Evolutionary conservation across 1,140 invertebrate species (phyloP), one percentile per base, ranked within the genome.

Genomic region (Charaxes varanes): DNA sequence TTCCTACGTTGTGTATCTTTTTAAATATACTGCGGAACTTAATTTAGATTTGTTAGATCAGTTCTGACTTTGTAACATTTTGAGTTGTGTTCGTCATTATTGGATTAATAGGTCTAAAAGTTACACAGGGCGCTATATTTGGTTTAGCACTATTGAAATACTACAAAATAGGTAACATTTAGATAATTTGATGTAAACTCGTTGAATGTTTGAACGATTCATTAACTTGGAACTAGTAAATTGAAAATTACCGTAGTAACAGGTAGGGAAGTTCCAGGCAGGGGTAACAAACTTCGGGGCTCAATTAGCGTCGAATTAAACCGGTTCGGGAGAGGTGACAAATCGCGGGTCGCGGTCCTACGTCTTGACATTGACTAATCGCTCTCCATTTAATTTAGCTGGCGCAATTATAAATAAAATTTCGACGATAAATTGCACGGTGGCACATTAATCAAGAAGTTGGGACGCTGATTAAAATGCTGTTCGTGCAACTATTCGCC

Each of bases 401-500:
- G 49, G 65, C 53, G 68, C 72, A 82, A 82, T 82, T 82, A 82
- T 80, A 83, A 78, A 81, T 81, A 78, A 83, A 83, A 81, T 79
- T 83, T 80, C 60, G 59, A 71, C 79, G 59, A 83, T 83, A 83
- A 83, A 83, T 81, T 83, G 58, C 58, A 46, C 59, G 53, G 66
- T 56, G 57, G 65, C 45, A 65, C 79, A 85, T 85, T 84, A 85
- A 85, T 85, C 84, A 85, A 82, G 78, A 85, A 85, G 77, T 85
- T 85, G 72, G 70, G 84, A 85, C 84, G 81, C 80, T 85, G 82
- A 85, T 85, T 85, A 85, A 85, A 85, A 85, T 73, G 69, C 79
- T 70, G 78, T 85, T 84, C 68, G 60, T 53, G 67, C 42, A 84
- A 84, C 78, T 84, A 85, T 85, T 84, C 61, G 67, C 57, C 50